Base-by-base conservation (phyloP, 2,888 invertebrate species). In the Tipula vernalis region DNA sequence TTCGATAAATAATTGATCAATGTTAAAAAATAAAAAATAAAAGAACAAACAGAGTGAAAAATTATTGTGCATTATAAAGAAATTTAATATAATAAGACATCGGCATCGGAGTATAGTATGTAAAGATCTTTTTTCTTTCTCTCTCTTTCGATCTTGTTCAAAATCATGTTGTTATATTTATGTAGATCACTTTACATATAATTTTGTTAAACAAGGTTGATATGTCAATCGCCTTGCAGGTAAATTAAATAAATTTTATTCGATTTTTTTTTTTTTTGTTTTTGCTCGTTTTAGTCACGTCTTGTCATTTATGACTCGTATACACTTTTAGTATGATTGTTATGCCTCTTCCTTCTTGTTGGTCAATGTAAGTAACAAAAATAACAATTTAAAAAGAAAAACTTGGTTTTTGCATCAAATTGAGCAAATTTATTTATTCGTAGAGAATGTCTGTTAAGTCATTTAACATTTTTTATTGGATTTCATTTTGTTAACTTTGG, bases 11-110 rank as follows among this genome's bases (percentile, higher is more conserved):
- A 84, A 84, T 84, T 41, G 84, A 84, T 84, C 41, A 15, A 84
- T 84, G 84, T 84, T 84, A 41, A 84, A 44, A 44, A 44, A 85
- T 4, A 39, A 85, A 42, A 15, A 15, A n/a, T 8, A 13, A 85
- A 85, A 85, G 44, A 85, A 18, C 85, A 85, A 85, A 85, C 85
- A 28, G 42, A 85, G 85, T 85, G 85, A 85, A 85, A 84, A 85
- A 85, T 85, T 42, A 85, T 85, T 85, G 85, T 42, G 41, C 85
- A 85, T 85, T 44, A 85, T 44, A 85, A 85, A 44, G 85, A 85
- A 85, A 85, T 85, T 85, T 85, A 85, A 85, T 85, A 85, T 85
- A 44, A 85, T 85, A 85, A 85, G 85, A 85, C 85, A 28, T 85
- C 44, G 84, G 36, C 13, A 36, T 15, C 36, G 41, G 84, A 39